Evolutionary conservation across 1,140 invertebrate species (phyloP).

Genomic region (Medauroidea extradentata): DNA sequence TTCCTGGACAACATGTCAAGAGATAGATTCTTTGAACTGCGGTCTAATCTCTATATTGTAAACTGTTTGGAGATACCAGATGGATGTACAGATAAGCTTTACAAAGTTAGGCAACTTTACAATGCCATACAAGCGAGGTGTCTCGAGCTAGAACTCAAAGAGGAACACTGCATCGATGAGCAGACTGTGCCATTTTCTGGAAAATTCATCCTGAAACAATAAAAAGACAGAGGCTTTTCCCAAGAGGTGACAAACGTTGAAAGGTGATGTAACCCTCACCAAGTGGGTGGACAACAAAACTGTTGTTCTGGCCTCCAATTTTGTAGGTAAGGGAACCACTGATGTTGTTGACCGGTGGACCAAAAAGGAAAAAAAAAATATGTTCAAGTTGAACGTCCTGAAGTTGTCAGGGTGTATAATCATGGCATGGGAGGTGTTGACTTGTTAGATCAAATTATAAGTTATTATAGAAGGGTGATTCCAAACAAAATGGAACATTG

Average conservation of each 20-base stretch:
- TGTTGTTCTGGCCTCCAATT: conserved; percentile 15
- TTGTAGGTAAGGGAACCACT: conserved; percentile 11
- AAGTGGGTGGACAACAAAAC: conserved; percentile 20
- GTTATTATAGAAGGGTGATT: too few relatives aligned
- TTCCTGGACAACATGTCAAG: conserved; percentile 6
- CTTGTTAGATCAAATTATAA: conserved; percentile 35
- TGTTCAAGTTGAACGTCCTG: conserved; percentile 7
- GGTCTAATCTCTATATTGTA: background rate
- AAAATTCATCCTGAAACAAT: conserved; percentile 13
- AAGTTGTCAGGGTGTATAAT: too few relatives aligned
- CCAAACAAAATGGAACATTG: too few relatives aligned
- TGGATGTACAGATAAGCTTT: conserved; percentile 1
- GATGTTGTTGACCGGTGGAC: conserved; percentile 16
- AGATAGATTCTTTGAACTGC: conserved; percentile 7
- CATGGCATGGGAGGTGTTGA: conserved; percentile 39
- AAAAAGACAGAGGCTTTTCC: conserved; percentile 11
- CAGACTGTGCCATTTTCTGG: conserved; percentile 34
- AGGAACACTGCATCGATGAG: conserved; percentile 25
- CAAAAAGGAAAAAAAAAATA: conserved; percentile 12
- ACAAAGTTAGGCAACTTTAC: conserved; percentile 9
- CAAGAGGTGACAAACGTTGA: conserved; percentile 9
- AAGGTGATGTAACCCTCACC: conserved; percentile 8
- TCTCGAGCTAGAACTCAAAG: conserved; percentile 10
- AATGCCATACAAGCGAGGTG: conserved; percentile 4
- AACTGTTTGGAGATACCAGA: background rate